phyloP scores from a whole-genome alignment of 2,888 invertebrate species.

The Phortica okadai region DNA sequence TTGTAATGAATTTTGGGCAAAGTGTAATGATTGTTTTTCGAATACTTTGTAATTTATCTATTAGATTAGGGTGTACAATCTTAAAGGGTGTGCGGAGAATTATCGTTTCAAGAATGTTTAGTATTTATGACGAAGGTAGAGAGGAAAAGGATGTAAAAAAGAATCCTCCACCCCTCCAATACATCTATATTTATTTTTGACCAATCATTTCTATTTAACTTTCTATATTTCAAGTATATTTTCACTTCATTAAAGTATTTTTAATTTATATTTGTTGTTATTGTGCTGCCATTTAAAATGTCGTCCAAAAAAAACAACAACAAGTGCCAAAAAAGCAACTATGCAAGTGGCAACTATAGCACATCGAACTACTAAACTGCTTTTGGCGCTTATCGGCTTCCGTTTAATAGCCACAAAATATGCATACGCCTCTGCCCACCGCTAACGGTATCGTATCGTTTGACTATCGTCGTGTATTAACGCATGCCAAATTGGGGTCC shows the following conservation, averaged over 20 bases:
- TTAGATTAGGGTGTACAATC: not conserved
- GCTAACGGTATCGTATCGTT: not conserved
- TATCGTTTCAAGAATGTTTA: not conserved
- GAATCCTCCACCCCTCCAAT: no score
- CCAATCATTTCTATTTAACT: no score
- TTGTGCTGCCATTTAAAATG: no score
- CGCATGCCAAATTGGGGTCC: conserved; percentile 6
- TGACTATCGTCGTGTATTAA: not conserved
- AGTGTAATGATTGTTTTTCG: conserved; percentile 64
- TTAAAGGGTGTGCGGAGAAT: not conserved
- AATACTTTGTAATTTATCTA: not conserved
- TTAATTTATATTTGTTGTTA: no score
- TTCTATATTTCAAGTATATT: no score
- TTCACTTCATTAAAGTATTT: no score
- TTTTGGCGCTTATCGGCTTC: not conserved
- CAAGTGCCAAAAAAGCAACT: not conserved
- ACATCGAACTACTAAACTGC: not conserved
- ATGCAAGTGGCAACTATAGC: not conserved
- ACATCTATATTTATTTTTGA: no score
- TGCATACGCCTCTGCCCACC: not conserved
- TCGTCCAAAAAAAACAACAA: not conserved
- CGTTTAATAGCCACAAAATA: not conserved
- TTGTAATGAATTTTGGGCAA: conserved; percentile 40
- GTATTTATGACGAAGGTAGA: not conserved
- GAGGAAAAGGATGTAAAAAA: no score